Evolutionary conservation across 2,113 vertebrate genomes (phyloP), one percentile per base, ranked within the genome.

Genomic region (Kobus ellipsiprymnus): DNA sequence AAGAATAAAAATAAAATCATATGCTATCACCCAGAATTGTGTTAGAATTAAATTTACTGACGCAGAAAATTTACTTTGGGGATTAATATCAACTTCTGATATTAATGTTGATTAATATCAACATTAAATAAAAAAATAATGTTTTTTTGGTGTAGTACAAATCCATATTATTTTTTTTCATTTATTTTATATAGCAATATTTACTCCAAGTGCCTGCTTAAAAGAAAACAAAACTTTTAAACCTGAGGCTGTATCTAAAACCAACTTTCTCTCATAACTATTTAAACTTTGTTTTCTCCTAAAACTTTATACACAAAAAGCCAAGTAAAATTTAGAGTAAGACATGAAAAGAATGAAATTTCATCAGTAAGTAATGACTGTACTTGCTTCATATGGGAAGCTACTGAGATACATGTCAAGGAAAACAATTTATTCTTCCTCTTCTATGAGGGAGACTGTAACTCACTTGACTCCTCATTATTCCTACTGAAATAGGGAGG

Each of bases 51-150:
- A 98, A 97, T 87, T 97, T 97, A 87, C 96, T 94, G 94, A 67
- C 93, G 91, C 96, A 97, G 94, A 97, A 98, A 98, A 98, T 98
- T 95, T 97, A 97, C 96, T 97, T 96, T 97, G 85, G 86, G 82
- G 62, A 98, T 97, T 97, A 96, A 93, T 97, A 97, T 86, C 87
- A 97, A 88, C 90, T 94, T 97, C 36, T 74, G 19, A 21, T 21
- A 67, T 67, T 67, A 67, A 67, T 67, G 33, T 67, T 19, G 17
- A n/a, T 67, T 67, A 67, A 67, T 71, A 71, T 23, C 10, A 36
- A 21, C n/a, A 40, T 71, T 71, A 71, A 40, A 40, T 40, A 1
- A 40, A 36, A 71, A 71, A 21, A 2, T 74, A 74, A 74, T 74
- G 5, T 44, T 14, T 77, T 74, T 27, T 27, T 40, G 21, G 36